Evolutionary conservation across 1,140 invertebrate species (phyloP).

Genomic region (Cotesia chilonis): DNA sequence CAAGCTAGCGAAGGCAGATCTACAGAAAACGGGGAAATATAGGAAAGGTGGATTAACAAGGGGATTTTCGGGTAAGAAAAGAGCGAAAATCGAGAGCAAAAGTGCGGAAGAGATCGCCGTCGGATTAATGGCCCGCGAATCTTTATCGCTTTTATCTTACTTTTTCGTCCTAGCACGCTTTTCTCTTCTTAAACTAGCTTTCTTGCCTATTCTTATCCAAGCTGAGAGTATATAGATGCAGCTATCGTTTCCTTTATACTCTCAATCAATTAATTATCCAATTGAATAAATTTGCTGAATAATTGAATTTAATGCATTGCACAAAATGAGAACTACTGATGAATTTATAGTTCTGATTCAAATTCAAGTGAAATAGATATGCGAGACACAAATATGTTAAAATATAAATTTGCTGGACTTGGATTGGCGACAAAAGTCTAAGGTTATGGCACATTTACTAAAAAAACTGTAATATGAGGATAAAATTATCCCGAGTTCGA

Average conservation of each 20-base stretch:
- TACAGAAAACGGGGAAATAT: constrained; percentile 19
- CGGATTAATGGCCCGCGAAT: constrained; percentile 39
- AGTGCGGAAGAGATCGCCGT: constrained; percentile 37
- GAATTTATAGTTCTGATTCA: too few relatives aligned
- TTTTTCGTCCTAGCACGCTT: neutral
- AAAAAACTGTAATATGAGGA: too few relatives aligned
- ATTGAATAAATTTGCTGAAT: neutral
- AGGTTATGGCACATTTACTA: too few relatives aligned
- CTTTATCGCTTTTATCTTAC: constrained; percentile 27
- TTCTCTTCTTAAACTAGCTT: neutral
- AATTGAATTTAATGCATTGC: neutral
- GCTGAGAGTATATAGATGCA: too few relatives aligned
- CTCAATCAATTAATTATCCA: constrained; percentile 6
- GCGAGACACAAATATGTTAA: too few relatives aligned
- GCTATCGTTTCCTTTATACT: neutral
- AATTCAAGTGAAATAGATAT: too few relatives aligned
- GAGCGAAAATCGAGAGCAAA: constrained; percentile 34
- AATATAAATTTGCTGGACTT: too few relatives aligned
- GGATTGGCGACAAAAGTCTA: too few relatives aligned
- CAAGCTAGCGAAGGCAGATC: constrained; percentile 12
- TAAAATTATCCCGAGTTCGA: too few relatives aligned
- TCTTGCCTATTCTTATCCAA: constrained; percentile 1
- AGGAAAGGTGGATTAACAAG: constrained; percentile 38
- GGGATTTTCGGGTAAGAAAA: constrained; percentile 27
- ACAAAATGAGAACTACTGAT: too few relatives aligned